These are phyloP conservation scores for Lamprotornis superbus DNA, from an alignment of 2,113 vertebrate species.

Conservation along the genomic window DNA sequence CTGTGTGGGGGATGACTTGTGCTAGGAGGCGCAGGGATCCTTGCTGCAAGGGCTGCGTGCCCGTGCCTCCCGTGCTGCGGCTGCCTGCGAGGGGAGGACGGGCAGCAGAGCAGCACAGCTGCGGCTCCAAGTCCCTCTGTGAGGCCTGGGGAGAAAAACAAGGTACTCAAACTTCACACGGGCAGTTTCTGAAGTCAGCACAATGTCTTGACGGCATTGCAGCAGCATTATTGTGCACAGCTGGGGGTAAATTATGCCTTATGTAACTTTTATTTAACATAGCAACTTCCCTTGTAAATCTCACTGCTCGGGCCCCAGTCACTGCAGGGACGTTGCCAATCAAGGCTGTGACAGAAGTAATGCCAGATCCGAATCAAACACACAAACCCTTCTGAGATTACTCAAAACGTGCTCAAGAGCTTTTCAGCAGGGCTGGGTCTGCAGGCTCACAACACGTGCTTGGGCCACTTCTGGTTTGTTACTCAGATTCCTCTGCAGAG, in stretches of 20 bases:
- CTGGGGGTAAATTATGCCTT: slow-evolving; percentile 28
- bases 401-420: neutral
- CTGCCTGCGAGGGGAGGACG: neutral
- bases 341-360: neutral
- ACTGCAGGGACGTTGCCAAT: neutral
- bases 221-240: neutral
- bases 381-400: neutral
- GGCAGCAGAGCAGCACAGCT: neutral
- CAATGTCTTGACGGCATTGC: neutral
- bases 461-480: neutral
- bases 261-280: slow-evolving; percentile 26
- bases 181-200: neutral
- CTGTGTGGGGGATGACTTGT: neutral
- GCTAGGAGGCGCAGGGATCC: neutral
- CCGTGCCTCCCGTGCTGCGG: neutral
- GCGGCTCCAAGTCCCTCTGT: neutral
- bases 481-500: neutral
- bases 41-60: neutral
- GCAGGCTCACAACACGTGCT: neutral
- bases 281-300: neutral
- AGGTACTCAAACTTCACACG: neutral
- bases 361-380: neutral
- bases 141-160: neutral
- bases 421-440: neutral
- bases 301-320: fast-evolving